Conservation (phyloP, 2,888 invertebrate species). For the Aleiodes leptofemur region DNA sequence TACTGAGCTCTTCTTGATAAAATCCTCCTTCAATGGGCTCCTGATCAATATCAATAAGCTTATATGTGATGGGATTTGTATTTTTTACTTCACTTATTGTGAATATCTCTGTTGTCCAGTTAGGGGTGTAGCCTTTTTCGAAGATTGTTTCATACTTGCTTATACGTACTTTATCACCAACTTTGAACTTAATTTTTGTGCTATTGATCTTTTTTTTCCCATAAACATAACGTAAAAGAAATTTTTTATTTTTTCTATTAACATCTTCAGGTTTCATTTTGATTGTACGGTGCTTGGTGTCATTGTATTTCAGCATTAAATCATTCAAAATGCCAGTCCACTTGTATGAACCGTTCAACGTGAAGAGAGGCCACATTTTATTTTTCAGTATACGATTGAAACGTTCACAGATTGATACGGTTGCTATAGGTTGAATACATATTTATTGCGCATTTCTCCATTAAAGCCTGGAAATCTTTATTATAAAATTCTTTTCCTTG, state of each 20-base stretch:
- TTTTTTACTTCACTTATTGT: conserved; percentile 60
- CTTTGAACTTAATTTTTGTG: conserved; percentile 50
- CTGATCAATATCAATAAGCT: conserved; percentile 59
- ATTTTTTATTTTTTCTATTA: conserved; percentile 58
- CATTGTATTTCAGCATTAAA: conserved; percentile 58
- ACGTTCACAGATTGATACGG: conserved; percentile 62
- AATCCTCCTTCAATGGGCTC: conserved; percentile 59
- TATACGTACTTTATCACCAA: conserved; percentile 64
- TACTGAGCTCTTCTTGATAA: conserved; percentile 48
- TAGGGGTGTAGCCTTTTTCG: conserved; percentile 65
- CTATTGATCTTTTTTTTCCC: background rate
- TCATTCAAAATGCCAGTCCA: background rate
- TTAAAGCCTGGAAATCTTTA: conserved; percentile 42
- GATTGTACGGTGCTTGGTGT: conserved; percentile 62
- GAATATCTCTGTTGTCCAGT: conserved; percentile 69
- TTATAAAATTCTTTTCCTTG: conserved; percentile 54
- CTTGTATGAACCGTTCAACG: background rate
- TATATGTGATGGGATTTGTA: conserved; percentile 65
- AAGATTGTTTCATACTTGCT: conserved; percentile 63
- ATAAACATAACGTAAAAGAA: background rate
- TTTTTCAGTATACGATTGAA: conserved; percentile 55
- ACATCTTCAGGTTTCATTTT: conserved; percentile 63
- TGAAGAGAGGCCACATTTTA: conserved; percentile 51
- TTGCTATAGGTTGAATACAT: conserved; percentile 53
- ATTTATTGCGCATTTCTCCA: conserved; percentile 45